Evolutionary conservation across 2,797 vertebrate species (phyloP).

Genomic region (Heterohyrax brucei): DNA sequence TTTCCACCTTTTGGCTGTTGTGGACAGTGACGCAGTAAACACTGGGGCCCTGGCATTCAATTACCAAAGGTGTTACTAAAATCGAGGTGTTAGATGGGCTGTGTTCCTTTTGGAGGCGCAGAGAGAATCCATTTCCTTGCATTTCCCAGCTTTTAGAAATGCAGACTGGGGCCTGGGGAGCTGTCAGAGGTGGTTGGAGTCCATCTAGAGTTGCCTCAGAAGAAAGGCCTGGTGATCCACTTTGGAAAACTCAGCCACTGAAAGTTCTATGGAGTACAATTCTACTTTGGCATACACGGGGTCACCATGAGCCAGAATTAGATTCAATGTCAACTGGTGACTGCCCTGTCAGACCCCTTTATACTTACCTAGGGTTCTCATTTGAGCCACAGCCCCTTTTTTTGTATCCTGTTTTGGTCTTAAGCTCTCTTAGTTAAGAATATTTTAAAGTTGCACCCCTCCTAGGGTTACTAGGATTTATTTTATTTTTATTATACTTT

Average conservation of each 20-base stretch:
- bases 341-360: neutral
- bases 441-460: constrained; percentile 9
- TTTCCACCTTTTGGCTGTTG: neutral
- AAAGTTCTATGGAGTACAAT: neutral
- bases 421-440: neutral
- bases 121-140: neutral
- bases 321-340: neutral
- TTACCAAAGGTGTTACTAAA: neutral
- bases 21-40: neutral
- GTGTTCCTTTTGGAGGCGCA: too few species aligned
- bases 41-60: neutral
- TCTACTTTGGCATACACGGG: neutral
- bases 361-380: neutral
- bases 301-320: neutral
- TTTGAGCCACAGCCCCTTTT: neutral
- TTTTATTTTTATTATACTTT: too few species aligned
- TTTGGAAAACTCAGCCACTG: neutral
- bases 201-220: neutral
- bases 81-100: too few species aligned
- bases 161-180: too few species aligned
- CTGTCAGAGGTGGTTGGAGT: neutral
- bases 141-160: too few species aligned
- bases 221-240: neutral
- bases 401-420: neutral
- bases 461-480: neutral